phyloP scores from a whole-genome alignment of 2,113 vertebrate genomes.

The Anseranas semipalmata region DNA sequence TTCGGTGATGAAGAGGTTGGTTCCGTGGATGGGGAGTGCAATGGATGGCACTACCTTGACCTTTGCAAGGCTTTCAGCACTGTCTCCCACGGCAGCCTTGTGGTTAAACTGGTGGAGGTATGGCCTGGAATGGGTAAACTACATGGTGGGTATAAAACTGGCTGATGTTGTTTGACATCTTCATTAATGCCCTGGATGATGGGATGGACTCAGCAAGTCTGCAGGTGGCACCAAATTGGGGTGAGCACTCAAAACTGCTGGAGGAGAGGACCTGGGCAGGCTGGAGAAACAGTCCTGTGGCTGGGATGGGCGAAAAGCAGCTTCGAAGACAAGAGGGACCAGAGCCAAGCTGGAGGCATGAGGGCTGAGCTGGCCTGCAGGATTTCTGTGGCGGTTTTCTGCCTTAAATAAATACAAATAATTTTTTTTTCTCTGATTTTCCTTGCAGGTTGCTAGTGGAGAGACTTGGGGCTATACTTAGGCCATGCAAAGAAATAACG shows the following conservation, averaged over 20 bases:
- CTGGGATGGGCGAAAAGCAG: neutral
- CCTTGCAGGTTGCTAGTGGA: rapidly evolving
- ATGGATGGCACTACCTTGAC: neutral
- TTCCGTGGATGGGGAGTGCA: rapidly evolving
- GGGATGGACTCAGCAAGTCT: neutral
- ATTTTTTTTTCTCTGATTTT: neutral
- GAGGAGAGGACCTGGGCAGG: neutral
- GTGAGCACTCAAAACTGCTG: neutral
- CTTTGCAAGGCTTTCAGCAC: neutral
- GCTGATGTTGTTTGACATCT: neutral
- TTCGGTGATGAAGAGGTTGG: neutral
- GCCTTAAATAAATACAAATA: rapidly evolving
- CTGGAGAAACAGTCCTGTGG: neutral
- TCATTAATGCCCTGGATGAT: neutral
- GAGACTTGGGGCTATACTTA: rapidly evolving
- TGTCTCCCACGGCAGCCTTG: rapidly evolving
- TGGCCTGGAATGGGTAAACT: neutral
- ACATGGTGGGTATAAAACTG: neutral
- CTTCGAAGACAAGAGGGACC: neutral
- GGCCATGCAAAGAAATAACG: rapidly evolving
- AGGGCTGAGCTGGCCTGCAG: neutral
- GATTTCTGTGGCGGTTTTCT: neutral
- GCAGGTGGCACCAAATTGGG: rapidly evolving
- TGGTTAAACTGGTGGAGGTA: neutral
- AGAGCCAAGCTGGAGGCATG: rapidly evolving